Evolutionary conservation across 2,797 vertebrate species (phyloP), one percentile per base, ranked within the genome.

Genomic region (Chloroceryle amazona): DNA sequence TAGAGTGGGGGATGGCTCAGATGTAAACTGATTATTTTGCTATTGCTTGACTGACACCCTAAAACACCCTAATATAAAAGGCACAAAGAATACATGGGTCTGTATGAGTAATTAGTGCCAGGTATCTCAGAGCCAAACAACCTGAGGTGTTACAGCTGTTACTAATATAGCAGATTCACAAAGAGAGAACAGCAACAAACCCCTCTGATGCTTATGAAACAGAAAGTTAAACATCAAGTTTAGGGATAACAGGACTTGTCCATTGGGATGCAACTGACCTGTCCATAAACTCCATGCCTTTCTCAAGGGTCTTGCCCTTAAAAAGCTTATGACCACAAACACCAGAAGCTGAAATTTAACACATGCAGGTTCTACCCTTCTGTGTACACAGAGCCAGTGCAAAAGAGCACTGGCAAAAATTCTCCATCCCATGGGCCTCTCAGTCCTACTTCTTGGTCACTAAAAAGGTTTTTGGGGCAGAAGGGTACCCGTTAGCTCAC

Each of bases 21-120:
- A 21, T 75, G 25, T 49, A 80, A 73, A 51, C 17, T 57, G 29
- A 74, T 74, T 81, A 47, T 84, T 90, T 90, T 86, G 66, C 41
- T n/a, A 8, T 54, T 54, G 35, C 31, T 82, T 86, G n/a, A 46
- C 21, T 68, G 76, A 75, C 0, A 0, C 2, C 11, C 35, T 65
- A 47, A 66, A 86, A 66, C 62, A 84, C 54, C 6, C 44, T 62
- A 7, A 83, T 54, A 65, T 28, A 80, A 91, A 82, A 86, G 25
- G 22, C 33, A 83, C 6, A 39, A 83, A 46, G 28, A 60, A 41
- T 37, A 29, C 23, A 47, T 4, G 5, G 54, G 22, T 52, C 31
- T 87, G 23, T 15, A 16, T 35, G 9, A 81, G 20, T 41, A 88
- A 83, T 37, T 33, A 63, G 37, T 49, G 15, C 8, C 7, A 81